Percentiles rank a stretch among this genome's conserved stretches.
phyloP scores from a whole-genome alignment of 2,797 vertebrate species.

The Oryzias dopingdopingensis region DNA sequence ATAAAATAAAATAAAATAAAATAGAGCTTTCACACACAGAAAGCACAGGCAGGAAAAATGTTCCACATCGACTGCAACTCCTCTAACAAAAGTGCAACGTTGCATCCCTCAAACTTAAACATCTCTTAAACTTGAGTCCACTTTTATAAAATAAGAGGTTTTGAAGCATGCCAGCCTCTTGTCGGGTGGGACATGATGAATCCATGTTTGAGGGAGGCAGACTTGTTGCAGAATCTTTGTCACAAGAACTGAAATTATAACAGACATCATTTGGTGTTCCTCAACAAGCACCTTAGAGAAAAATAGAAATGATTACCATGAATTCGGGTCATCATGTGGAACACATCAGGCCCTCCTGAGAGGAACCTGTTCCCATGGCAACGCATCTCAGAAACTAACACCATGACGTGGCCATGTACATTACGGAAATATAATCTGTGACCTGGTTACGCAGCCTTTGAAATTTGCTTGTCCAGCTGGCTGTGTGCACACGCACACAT shows the following conservation, averaged over 20 bases:
- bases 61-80: too few relatives aligned
- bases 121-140: too few relatives aligned
- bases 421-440: constrained; percentile 14
- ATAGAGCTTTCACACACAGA: too few relatives aligned
- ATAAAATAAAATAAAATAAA: too few relatives aligned
- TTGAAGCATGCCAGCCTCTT: too few relatives aligned
- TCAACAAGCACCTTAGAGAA: constrained; percentile 14
- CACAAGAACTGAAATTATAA: constrained; percentile 6
- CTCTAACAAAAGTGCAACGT: too few relatives aligned
- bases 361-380: constrained; percentile 61
- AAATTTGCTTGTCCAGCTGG: constrained; percentile 23
- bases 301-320: constrained; percentile 24
- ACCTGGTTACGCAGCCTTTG: constrained; percentile 24
- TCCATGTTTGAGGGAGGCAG: constrained; percentile 7
- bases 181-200: constrained; percentile 14
- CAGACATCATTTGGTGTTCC: constrained; percentile 15
- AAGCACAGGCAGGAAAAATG: too few relatives aligned
- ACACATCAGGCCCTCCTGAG: constrained; percentile 38
- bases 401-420: constrained; percentile 18
- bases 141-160: too few relatives aligned
- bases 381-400: constrained; percentile 48
- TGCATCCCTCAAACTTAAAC: too few relatives aligned
- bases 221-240: constrained; percentile 1
- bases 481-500: constrained; percentile 40
- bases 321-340: constrained; percentile 45